Conservation (phyloP, 2,797 vertebrate species). For the Nothura maculosa region DNA sequence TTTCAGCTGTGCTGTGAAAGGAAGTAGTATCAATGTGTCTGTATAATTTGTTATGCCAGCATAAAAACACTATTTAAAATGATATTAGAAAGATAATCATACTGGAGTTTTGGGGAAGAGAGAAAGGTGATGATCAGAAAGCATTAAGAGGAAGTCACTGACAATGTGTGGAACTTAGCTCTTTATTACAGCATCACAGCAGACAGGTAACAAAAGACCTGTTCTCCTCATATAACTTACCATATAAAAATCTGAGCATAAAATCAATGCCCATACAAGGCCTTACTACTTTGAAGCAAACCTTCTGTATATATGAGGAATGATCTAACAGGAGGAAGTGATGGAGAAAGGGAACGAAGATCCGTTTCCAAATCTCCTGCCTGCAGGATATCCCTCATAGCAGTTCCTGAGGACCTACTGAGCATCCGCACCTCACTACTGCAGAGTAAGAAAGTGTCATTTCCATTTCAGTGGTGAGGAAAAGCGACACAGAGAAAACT, state of each 20-base stretch:
- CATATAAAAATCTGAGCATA: neutral
- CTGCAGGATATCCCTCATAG: neutral
- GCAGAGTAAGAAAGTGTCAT: neutral
- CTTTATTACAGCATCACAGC: neutral
- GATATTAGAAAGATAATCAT: fast-evolving
- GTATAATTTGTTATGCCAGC: neutral
- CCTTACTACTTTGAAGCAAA: neutral
- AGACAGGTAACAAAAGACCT: neutral
- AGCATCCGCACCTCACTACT: neutral
- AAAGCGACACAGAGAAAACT: neutral
- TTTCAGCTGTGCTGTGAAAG: neutral
- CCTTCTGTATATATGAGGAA: neutral
- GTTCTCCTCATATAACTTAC: neutral
- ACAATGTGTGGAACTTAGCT: neutral
- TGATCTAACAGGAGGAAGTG: neutral
- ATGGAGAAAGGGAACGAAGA: neutral
- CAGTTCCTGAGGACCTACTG: neutral
- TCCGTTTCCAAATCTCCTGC: neutral
- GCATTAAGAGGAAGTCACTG: neutral
- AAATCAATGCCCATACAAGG: neutral
- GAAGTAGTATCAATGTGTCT: neutral
- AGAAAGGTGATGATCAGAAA: neutral
- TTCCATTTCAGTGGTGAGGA: neutral
- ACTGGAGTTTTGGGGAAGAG: neutral
- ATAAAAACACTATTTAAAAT: neutral